A percentile compares a stretch with the other conserved stretches of the same genome.
Conservation (phyloP, 2,888 invertebrate species). For the Idaea biselata region DNA sequence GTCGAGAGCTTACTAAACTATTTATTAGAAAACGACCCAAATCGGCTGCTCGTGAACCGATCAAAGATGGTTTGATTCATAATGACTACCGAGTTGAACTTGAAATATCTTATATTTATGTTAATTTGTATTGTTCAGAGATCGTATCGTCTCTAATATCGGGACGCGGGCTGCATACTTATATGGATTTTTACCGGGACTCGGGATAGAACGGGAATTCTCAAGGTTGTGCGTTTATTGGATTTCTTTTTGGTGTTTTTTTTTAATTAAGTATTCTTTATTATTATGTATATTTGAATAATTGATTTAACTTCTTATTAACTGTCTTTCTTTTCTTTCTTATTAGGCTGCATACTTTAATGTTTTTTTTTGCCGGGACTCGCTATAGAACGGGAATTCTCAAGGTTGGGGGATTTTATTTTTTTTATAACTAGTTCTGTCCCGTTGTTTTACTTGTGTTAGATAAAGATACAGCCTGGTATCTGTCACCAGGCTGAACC, state of each 20-base stretch:
- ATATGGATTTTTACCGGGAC: not conserved
- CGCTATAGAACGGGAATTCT: too few species aligned
- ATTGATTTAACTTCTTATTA: not conserved
- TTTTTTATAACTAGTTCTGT: not conserved
- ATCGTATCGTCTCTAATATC: not conserved
- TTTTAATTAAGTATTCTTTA: not conserved
- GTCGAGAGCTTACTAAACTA: too few species aligned
- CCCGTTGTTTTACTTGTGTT: not conserved
- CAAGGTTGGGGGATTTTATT: too few species aligned
- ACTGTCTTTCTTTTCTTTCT: too few species aligned
- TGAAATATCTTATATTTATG: conserved; percentile 1
- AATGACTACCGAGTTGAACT: not conserved
- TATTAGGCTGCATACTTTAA: too few species aligned
- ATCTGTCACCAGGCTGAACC: too few species aligned
- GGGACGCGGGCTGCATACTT: not conserved
- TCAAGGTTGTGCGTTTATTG: not conserved
- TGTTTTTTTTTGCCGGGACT: too few species aligned
- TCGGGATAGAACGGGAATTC: not conserved
- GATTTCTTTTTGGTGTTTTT: not conserved
- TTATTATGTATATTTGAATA: not conserved
- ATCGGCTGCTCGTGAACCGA: not conserved
- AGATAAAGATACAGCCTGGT: not conserved
- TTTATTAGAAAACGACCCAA: not conserved
- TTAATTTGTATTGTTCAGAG: not conserved
- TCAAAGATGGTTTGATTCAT: not conserved